phyloP scores from a whole-genome alignment of 2,888 invertebrate genomes.

The Cataglyphis cursor region DNA sequence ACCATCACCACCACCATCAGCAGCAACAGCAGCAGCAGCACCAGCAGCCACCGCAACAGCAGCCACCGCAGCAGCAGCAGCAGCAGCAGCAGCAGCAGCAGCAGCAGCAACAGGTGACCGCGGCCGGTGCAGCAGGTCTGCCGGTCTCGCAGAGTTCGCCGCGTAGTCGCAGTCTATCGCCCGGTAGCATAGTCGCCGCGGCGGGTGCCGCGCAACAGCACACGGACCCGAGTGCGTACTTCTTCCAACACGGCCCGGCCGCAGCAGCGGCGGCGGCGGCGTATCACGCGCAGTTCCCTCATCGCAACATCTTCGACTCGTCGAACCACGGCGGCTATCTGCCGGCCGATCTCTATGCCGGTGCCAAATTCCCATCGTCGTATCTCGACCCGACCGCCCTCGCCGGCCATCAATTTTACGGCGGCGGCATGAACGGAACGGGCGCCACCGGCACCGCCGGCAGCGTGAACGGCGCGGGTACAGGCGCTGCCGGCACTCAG shows the following conservation, averaged over 20 bases:
- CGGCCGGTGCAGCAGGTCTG: conserved; percentile 83
- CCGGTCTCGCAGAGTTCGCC: conserved; percentile 89
- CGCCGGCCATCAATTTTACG: conserved; percentile 86
- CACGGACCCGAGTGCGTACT: conserved; percentile 89
- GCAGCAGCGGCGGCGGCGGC: conserved; percentile 67
- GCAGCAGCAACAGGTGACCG: conserved; percentile 84
- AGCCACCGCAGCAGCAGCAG: conserved; percentile 85
- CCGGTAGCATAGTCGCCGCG: conserved; percentile 86
- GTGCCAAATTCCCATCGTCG: conserved; percentile 85
- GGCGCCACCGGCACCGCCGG: conserved; percentile 70
- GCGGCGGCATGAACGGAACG: conserved; percentile 78
- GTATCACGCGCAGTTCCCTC: conserved; percentile 88
- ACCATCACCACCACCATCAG: conserved; percentile 87
- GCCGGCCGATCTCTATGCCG: conserved; percentile 82
- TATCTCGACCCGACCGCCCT: conserved; percentile 86
- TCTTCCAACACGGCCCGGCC: conserved; percentile 88
- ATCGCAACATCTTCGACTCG: conserved; percentile 88
- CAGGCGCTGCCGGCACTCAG: conserved; percentile 62
- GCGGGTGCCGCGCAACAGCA: conserved; percentile 77
- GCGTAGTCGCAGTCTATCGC: conserved; percentile 88
- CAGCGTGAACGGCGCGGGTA: conserved; percentile 58
- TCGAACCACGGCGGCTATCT: conserved; percentile 86
- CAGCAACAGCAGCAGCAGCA: conserved; percentile 86
- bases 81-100: conserved; percentile 86
- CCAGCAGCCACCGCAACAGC: conserved; percentile 87